Percentiles rank a stretch among this genome's conserved stretches.
These are phyloP conservation scores for Bicyclus anynana DNA, from an alignment of 1,140 invertebrate species.

Conservation along the genomic window DNA sequence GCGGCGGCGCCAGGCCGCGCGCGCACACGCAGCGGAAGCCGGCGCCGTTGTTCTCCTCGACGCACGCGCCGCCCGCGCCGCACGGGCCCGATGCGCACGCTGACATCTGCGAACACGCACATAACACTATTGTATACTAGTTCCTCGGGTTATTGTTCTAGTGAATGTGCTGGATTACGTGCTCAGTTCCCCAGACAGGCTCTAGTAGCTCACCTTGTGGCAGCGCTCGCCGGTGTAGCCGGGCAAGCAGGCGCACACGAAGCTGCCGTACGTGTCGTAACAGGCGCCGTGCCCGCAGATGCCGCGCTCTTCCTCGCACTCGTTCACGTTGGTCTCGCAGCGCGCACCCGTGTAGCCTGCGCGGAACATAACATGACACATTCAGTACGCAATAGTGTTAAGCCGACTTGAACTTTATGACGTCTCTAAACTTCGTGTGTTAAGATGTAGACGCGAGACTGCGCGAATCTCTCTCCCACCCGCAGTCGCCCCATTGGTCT, in stretches of 20 bases:
- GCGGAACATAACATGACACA: no score
- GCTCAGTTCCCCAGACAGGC: no score
- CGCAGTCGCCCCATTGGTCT: no score
- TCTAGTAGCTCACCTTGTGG: constrained; percentile 78
- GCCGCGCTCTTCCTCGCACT: constrained; percentile 82
- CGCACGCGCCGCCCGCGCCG: constrained; percentile 87
- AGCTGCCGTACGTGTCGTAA: constrained; percentile 88
- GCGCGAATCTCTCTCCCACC: no score
- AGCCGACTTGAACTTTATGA: no score
- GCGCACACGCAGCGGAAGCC: constrained; percentile 85
- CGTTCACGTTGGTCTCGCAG: constrained; percentile 92
- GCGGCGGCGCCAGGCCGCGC: constrained; percentile 85
- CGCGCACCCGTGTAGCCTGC: constrained; percentile 85
- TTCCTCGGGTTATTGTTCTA: no score
- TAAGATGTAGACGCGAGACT: no score
- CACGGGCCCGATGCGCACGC: constrained; percentile 78
- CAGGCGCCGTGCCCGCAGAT: constrained; percentile 89
- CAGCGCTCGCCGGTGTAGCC: constrained; percentile 91
- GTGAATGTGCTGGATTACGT: no score
- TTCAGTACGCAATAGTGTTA: no score
- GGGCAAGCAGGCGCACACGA: constrained; percentile 88
- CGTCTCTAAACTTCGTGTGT: no score
- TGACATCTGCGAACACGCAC: no score
- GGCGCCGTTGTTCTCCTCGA: constrained; percentile 84
- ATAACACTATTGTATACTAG: no score